Conservation (phyloP, 2,113 vertebrate species). For the Tetrao urogallus region DNA sequence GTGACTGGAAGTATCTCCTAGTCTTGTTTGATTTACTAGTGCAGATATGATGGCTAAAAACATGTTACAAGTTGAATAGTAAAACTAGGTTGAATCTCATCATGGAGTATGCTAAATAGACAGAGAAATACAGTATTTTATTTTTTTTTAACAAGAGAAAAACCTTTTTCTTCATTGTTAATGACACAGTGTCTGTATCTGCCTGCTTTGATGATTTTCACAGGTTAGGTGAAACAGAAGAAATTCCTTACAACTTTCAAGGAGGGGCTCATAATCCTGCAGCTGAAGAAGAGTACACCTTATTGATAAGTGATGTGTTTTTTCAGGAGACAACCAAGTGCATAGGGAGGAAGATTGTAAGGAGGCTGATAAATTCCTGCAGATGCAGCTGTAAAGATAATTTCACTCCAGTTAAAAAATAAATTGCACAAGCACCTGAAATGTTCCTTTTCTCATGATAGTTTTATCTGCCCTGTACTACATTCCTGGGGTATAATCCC, state of each 20-base stretch:
- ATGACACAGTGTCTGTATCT: not conserved
- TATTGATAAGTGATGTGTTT: not conserved
- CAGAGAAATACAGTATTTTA: not conserved
- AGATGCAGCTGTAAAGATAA: slow-evolving; percentile 60
- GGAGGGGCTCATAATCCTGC: not conserved
- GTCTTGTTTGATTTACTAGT: not conserved
- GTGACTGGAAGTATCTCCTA: not conserved
- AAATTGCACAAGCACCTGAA: slow-evolving; percentile 48
- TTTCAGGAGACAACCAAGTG: not conserved
- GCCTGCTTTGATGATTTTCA: not conserved
- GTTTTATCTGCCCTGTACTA: slow-evolving; percentile 3
- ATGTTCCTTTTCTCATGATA: slow-evolving; percentile 2
- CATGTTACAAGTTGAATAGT: not conserved
- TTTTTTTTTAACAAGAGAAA: not conserved
- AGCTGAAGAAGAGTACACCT: not conserved
- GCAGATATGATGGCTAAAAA: not conserved
- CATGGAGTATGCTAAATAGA: not conserved
- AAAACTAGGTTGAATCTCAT: not conserved
- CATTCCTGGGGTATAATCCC: slow-evolving; percentile 10
- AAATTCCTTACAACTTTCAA: not conserved
- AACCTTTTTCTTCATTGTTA: not conserved
- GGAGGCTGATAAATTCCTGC: slow-evolving; percentile 50
- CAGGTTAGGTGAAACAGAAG: not conserved
- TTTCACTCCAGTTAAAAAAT: not conserved
- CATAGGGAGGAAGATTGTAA: slow-evolving; percentile 24